These are phyloP conservation scores for Sesia bembeciformis DNA, from an alignment of 2,888 invertebrate genomes.

Conservation along the genomic window DNA sequence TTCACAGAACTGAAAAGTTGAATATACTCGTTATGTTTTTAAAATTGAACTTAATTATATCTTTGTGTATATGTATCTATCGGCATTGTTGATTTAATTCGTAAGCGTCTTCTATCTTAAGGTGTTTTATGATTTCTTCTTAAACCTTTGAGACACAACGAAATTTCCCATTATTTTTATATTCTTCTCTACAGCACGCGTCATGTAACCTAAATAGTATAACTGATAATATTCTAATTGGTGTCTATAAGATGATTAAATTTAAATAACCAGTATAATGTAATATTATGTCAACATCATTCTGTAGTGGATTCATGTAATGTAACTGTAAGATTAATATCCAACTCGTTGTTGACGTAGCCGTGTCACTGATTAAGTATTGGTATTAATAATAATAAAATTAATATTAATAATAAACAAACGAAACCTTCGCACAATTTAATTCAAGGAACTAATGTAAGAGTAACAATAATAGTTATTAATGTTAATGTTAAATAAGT, in stretches of 20 bases:
- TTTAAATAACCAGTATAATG: constrained; percentile 28
- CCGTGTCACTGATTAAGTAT: constrained; percentile 46
- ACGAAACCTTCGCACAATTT: constrained; percentile 69
- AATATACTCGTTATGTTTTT: constrained; percentile 70
- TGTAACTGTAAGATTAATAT: constrained; percentile 24
- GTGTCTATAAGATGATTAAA: constrained; percentile 58
- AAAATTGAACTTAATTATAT: constrained; percentile 55
- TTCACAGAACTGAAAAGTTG: constrained; percentile 74
- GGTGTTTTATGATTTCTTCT: constrained; percentile 17
- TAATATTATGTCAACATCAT: constrained; percentile 37
- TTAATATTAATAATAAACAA: constrained; percentile 41
- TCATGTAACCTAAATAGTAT: constrained; percentile 37
- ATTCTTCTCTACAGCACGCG: constrained; percentile 37
- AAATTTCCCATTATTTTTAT: constrained; percentile 29
- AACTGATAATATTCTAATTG: constrained; percentile 47
- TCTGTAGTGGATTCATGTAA: constrained; percentile 41
- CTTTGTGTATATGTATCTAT: constrained; percentile 62
- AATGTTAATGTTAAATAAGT: constrained; percentile 32
- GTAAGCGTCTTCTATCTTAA: constrained; percentile 54
- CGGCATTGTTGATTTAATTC: constrained; percentile 64
- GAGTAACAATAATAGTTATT: constrained; percentile 47
- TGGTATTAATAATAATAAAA: constrained; percentile 30
- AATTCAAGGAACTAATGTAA: constrained; percentile 64
- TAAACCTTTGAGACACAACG: constrained; percentile 51
- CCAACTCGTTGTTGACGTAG: constrained; percentile 57